Evolutionary conservation across 2,888 invertebrate species (phyloP).

Genomic region (Cryptocephalus moraei): DNA sequence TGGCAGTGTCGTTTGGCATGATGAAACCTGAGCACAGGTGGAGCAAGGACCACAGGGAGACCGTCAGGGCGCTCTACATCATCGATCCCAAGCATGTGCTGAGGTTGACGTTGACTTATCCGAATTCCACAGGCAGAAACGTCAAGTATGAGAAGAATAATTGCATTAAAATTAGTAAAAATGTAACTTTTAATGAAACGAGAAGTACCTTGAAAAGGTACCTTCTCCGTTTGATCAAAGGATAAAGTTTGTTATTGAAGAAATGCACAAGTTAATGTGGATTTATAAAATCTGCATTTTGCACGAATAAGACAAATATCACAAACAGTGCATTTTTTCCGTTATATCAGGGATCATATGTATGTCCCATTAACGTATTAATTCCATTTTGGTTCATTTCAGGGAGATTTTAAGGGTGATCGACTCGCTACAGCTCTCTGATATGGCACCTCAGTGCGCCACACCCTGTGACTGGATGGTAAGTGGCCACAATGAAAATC

Average conservation of each 20-base stretch:
- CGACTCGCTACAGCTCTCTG: conserved; percentile 72
- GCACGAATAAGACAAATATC: too few relatives aligned
- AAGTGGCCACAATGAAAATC: conserved; percentile 1
- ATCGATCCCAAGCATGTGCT: conserved; percentile 72
- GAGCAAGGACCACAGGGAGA: conserved; percentile 54
- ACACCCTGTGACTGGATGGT: conserved; percentile 23
- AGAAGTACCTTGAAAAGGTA: too few relatives aligned
- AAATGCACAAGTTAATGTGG: too few relatives aligned
- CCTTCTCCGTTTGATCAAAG: too few relatives aligned
- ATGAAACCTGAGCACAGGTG: conserved; percentile 63
- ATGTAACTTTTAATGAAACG: too few relatives aligned
- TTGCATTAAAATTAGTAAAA: too few relatives aligned
- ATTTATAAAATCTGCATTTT: too few relatives aligned
- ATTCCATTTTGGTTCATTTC: conserved; percentile 26
- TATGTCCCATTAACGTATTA: too few relatives aligned
- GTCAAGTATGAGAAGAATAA: conserved; percentile 79
- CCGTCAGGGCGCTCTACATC: conserved; percentile 68
- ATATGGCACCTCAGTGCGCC: conserved; percentile 47
- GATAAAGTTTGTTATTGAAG: too few relatives aligned
- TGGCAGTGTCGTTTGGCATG: conserved; percentile 70
- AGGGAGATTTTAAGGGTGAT: conserved; percentile 78
- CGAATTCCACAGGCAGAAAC: conserved; percentile 76
- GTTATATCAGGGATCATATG: too few relatives aligned
- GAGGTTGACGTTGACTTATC: conserved; percentile 73
- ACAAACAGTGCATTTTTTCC: too few relatives aligned